Percentiles rank a stretch among this genome's conserved stretches.
These are phyloP conservation scores for Leucoptera coffeella DNA, from an alignment of 2,888 invertebrate species.

Conservation along the genomic window DNA sequence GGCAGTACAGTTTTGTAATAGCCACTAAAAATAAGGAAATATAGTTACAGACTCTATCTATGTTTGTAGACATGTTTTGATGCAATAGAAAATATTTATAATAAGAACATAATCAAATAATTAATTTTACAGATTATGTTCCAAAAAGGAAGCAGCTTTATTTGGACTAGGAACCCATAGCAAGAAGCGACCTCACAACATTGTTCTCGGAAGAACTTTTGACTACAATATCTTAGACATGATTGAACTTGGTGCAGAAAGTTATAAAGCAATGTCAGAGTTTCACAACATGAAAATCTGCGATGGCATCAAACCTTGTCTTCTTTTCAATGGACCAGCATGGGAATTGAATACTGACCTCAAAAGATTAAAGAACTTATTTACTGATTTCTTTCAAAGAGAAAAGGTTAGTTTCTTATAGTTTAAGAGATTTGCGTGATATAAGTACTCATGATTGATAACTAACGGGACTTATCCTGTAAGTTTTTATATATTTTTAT, in stretches of 20 bases:
- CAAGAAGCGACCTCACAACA: slow-evolving; percentile 92
- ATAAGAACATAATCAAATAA: too few relatives aligned
- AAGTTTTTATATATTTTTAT: too few relatives aligned
- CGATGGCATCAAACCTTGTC: slow-evolving; percentile 81
- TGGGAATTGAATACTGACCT: slow-evolving; percentile 82
- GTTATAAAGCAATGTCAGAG: slow-evolving; percentile 71
- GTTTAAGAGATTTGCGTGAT: too few relatives aligned
- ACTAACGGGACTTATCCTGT: too few relatives aligned
- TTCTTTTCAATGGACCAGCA: slow-evolving; percentile 85
- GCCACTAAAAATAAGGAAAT: too few relatives aligned
- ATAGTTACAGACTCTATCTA: too few relatives aligned
- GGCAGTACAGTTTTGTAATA: too few relatives aligned
- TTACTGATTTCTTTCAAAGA: slow-evolving; percentile 89
- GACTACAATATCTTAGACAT: slow-evolving; percentile 90
- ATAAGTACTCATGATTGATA: too few relatives aligned
- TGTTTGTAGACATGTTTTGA: too few relatives aligned
- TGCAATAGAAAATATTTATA: too few relatives aligned
- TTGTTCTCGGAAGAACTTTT: slow-evolving; percentile 83
- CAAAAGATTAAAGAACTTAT: slow-evolving; percentile 77
- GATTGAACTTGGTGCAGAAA: slow-evolving; percentile 89
- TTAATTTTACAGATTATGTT: slow-evolving; percentile 50
- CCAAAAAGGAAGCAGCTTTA: slow-evolving; percentile 81
- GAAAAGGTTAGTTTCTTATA: slow-evolving; percentile 54
- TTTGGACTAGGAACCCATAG: slow-evolving; percentile 89
- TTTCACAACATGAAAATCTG: slow-evolving; percentile 74